Conservation (phyloP, 2,888 invertebrate species). For the Pocota personata region DNA sequence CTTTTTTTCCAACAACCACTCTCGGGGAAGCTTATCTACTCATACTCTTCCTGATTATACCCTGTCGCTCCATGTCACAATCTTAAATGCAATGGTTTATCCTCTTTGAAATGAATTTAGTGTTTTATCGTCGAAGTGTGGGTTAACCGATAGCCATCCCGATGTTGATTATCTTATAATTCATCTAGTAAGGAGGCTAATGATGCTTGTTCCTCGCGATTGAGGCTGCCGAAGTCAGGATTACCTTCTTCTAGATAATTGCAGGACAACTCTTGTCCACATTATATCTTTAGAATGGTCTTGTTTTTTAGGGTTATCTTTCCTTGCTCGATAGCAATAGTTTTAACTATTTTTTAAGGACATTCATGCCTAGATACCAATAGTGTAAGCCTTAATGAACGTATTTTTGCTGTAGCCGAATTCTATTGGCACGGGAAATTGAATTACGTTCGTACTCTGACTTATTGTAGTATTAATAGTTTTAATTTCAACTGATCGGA, state of each 20-base stretch:
- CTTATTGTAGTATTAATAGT: too few species aligned
- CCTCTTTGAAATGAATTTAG: background rate
- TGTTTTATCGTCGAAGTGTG: background rate
- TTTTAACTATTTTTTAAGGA: background rate
- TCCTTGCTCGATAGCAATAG: background rate
- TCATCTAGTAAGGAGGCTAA: too few species aligned
- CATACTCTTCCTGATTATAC: too few species aligned
- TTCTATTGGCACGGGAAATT: constrained; percentile 6
- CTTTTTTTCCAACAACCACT: background rate
- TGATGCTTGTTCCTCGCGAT: constrained; percentile 1
- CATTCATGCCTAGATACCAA: background rate
- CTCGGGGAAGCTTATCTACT: too few species aligned
- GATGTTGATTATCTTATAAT: background rate
- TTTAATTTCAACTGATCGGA: background rate
- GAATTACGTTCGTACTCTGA: background rate
- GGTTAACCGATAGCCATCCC: background rate
- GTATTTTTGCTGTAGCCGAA: constrained; percentile 11
- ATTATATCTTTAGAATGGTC: background rate
- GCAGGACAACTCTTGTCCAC: background rate
- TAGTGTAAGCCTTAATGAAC: constrained; percentile 1
- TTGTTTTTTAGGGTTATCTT: constrained; percentile 10
- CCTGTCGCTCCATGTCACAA: too few species aligned
- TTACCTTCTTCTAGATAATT: constrained; percentile 21
- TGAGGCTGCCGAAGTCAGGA: constrained; percentile 34
- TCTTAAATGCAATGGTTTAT: background rate